Percentiles rank a stretch among this genome's conserved stretches.
Conservation (phyloP, 2,888 invertebrate species). For the Yponomeuta evonymella region DNA sequence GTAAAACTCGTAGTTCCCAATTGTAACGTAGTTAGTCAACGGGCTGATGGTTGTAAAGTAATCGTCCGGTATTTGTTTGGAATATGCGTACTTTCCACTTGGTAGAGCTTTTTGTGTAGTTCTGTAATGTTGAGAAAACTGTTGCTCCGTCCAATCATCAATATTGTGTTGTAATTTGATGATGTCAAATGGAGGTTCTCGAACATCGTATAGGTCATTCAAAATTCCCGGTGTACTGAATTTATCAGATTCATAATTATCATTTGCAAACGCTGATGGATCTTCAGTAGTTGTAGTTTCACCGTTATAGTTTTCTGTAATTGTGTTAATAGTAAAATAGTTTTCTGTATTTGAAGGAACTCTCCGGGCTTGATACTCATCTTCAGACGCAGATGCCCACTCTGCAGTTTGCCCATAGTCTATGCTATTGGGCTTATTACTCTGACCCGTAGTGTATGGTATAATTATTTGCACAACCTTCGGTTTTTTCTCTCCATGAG, state of each 20-base stretch:
- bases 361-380: constrained; percentile 66
- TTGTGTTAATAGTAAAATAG: constrained; percentile 17
- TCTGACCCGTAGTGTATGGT: constrained; percentile 80
- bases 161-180: constrained; percentile 87
- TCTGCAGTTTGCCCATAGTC: constrained; percentile 6
- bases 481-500: constrained; percentile 61
- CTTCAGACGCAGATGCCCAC: constrained; percentile 41
- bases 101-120: constrained; percentile 68
- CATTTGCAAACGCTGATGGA: constrained; percentile 39
- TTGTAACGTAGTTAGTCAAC: constrained; percentile 42
- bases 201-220: constrained; percentile 60
- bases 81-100: constrained; percentile 75
- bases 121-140: constrained; percentile 76
- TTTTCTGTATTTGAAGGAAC: constrained; percentile 54
- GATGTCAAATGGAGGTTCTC: constrained; percentile 80
- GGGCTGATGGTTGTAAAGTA: constrained; percentile 81
- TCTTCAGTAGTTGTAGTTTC: constrained; percentile 46
- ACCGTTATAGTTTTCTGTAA: constrained; percentile 41
- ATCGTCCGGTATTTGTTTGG: constrained; percentile 87
- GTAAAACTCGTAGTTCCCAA: constrained; percentile 46
- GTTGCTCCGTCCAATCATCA: constrained; percentile 89
- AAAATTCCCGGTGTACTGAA: constrained; percentile 53
- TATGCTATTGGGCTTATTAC: constrained; percentile 55
- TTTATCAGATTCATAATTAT: constrained; percentile 70
- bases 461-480: constrained; percentile 87